phyloP scores from a whole-genome alignment of 2,113 vertebrate genomes.

The Alouatta palliata region DNA sequence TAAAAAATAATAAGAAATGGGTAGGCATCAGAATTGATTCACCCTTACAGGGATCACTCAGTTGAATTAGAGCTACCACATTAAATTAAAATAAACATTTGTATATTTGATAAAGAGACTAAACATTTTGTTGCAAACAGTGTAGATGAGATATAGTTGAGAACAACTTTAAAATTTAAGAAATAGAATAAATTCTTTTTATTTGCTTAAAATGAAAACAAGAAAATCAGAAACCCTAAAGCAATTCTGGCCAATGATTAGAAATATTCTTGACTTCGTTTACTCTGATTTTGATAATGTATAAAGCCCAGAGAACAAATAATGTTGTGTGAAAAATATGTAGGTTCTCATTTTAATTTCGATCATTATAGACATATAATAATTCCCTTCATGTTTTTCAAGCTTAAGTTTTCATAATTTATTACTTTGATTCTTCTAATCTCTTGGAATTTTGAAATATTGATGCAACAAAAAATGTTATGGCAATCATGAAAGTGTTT shows the following conservation, averaged over 20 bases:
- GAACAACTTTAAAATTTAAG: neutral
- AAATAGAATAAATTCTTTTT: neutral
- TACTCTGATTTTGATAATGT: neutral
- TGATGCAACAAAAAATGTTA: conserved; percentile 35
- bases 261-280: neutral
- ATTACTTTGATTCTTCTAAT: conserved; percentile 54
- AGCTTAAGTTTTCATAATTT: conserved; percentile 46
- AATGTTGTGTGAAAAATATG: neutral
- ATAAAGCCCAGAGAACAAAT: neutral
- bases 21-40: neutral
- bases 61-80: neutral
- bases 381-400: neutral
- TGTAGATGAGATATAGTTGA: neutral
- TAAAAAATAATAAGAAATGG: neutral
- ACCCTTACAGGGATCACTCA: neutral
- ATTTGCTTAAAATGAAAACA: conserved; percentile 32
- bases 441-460: conserved; percentile 46
- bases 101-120: conserved; percentile 22
- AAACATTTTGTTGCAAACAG: neutral
- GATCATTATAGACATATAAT: neutral
- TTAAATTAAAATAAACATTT: conserved; percentile 34
- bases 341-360: neutral
- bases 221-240: neutral
- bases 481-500: neutral
- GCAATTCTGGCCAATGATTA: neutral